These are phyloP conservation scores for Drosophila pectinifera DNA, from an alignment of 1,140 invertebrate genomes.

Conservation along the genomic window DNA sequence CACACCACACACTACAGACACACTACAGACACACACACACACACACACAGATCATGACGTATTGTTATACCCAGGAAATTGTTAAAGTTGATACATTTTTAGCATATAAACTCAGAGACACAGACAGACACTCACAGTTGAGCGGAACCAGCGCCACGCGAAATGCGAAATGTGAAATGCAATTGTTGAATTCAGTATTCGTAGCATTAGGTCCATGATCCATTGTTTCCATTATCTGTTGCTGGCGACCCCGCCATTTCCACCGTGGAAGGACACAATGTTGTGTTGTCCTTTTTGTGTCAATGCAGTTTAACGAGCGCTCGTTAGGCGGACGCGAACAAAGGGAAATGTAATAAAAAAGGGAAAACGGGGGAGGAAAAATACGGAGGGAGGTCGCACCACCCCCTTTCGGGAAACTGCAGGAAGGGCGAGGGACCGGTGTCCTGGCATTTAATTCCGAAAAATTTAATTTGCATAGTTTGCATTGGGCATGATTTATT, in stretches of 20 bases:
- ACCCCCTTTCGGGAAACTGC: conserved; percentile 18
- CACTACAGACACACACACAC: conserved; percentile 17
- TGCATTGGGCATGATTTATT: conserved; percentile 43
- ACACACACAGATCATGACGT: conserved; percentile 52
- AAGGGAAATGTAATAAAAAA: conserved; percentile 76
- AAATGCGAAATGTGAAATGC: conserved; percentile 69
- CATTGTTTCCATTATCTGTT: conserved; percentile 82
- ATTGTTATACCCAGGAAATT: conserved; percentile 73
- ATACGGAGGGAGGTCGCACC: not conserved
- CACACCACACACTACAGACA: conserved; percentile 19
- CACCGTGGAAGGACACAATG: conserved; percentile 49
- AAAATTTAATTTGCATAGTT: conserved; percentile 56
- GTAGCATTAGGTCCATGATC: conserved; percentile 75
- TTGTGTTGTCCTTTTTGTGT: conserved; percentile 76
- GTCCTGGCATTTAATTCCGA: conserved; percentile 42
- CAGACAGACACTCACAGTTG: conserved; percentile 28
- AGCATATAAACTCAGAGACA: conserved; percentile 49
- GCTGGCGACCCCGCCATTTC: conserved; percentile 33
- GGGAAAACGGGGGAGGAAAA: not conserved
- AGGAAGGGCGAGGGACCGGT: conserved; percentile 4
- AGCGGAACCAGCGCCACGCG: conserved; percentile 60
- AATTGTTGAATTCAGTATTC: conserved; percentile 78
- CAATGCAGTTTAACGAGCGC: conserved; percentile 81
- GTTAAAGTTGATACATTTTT: conserved; percentile 78
- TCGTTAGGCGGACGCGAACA: conserved; percentile 67